These are phyloP conservation scores for Eulemur coronatus DNA, from an alignment of 2,797 vertebrate species.

Conservation along the genomic window DNA sequence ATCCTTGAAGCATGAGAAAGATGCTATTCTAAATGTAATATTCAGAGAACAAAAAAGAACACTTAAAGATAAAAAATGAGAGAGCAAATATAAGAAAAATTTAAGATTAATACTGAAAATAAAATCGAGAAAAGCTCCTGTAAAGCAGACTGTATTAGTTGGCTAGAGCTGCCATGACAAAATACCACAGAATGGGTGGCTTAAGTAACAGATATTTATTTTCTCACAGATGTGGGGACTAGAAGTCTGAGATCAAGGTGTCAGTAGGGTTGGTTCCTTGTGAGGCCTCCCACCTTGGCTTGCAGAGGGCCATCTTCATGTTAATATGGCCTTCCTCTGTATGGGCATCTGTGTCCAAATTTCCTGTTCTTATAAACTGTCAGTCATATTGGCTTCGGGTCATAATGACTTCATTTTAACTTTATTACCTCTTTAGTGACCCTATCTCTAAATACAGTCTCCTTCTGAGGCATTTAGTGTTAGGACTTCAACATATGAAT, in stretches of 20 bases:
- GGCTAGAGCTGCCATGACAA: not conserved
- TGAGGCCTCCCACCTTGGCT: not conserved
- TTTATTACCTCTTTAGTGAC: not conserved
- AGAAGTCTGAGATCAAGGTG: not conserved
- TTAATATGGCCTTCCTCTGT: not conserved
- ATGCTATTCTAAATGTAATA: not conserved
- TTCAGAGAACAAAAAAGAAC: not conserved
- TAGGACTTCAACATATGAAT: not conserved
- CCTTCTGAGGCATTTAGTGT: not conserved
- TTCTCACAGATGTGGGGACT: not conserved
- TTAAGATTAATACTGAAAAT: not conserved
- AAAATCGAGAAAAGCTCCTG: not conserved
- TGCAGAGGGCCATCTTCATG: not conserved
- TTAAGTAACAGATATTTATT: not conserved
- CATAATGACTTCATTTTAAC: not conserved
- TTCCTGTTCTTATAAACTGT: not conserved
- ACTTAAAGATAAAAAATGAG: not conserved
- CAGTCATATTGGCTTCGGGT: not conserved
- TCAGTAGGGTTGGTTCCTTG: not conserved
- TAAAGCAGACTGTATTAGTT: not conserved
- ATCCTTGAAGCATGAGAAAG: not conserved
- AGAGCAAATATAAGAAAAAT: not conserved
- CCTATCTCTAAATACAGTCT: not conserved
- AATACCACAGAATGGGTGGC: not conserved
- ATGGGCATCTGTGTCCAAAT: not conserved